phyloP scores from a whole-genome alignment of 2,888 invertebrate species.

The Sthenelais limicola region DNA sequence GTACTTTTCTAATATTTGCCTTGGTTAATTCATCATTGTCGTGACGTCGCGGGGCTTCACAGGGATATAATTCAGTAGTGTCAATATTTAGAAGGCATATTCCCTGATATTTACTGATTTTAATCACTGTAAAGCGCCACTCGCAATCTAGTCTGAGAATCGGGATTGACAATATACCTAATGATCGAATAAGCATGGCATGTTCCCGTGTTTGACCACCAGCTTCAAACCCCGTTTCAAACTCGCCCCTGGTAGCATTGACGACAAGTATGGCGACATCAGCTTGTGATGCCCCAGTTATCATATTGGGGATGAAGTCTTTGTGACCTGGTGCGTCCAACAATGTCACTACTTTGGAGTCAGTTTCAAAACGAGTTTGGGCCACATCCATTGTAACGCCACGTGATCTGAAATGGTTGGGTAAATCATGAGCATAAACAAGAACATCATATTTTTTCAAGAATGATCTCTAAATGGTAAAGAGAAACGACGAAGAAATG shows the following conservation, averaged over 20 bases:
- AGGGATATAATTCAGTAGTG: too few species aligned
- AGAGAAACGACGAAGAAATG: neutral
- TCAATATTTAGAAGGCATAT: too few species aligned
- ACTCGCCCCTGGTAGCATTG: conserved; percentile 94
- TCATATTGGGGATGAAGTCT: conserved; percentile 99
- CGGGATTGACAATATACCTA: conserved; percentile 77
- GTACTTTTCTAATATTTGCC: too few species aligned
- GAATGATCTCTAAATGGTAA: neutral
- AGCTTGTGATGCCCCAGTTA: conserved; percentile 94
- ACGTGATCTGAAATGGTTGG: conserved; percentile 78
- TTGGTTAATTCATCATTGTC: too few species aligned
- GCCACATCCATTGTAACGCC: conserved; percentile 99
- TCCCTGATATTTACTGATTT: neutral
- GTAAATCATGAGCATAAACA: too few species aligned
- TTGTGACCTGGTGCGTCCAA: conserved; percentile 99
- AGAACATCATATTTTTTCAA: neutral
- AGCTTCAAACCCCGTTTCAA: conserved; percentile 98
- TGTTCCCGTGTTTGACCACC: conserved; percentile 99
- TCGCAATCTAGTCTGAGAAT: too few species aligned
- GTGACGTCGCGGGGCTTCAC: too few species aligned
- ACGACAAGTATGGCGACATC: conserved; percentile 97
- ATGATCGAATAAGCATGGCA: conserved; percentile 89
- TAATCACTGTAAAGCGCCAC: neutral
- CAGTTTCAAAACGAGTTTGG: conserved; percentile 91
- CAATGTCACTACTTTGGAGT: conserved; percentile 79